Percentiles rank a stretch among this genome's conserved stretches.
Evolutionary conservation across 2,797 vertebrate genomes (phyloP).

Genomic region (Coreius guichenoti): DNA sequence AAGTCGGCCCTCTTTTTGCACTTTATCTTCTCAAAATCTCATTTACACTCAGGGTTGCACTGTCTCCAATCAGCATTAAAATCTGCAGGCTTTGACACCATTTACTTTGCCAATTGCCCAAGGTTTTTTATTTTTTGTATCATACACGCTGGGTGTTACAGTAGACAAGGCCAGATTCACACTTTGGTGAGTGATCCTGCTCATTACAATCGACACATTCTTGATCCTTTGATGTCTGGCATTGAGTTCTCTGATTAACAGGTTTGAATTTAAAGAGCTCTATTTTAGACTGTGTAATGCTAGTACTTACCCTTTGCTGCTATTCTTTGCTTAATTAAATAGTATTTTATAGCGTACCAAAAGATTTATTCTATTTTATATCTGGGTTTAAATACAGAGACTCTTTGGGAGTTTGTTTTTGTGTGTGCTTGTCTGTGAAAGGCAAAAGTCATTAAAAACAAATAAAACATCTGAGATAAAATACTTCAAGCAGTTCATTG

Average conservation of each 20-base stretch:
- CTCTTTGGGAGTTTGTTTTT: conserved; percentile 13
- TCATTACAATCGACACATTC: conserved; percentile 76
- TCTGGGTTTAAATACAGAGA: conserved; percentile 3
- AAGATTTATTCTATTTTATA: conserved; percentile 24
- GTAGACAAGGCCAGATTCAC: conserved; percentile 77
- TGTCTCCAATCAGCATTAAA: conserved; percentile 78
- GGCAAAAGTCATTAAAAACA: conserved; percentile 50
- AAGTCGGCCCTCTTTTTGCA: conserved; percentile 29
- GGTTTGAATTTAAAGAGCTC: conserved; percentile 80
- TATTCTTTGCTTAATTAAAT: conserved; percentile 47
- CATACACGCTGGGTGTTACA: conserved; percentile 78
- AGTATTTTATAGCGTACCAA: conserved; percentile 31
- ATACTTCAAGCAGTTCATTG: conserved; percentile 18
- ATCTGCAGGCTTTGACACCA: conserved; percentile 80
- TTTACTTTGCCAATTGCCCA: conserved; percentile 82
- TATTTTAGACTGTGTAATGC: conserved; percentile 75
- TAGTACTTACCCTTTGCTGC: conserved; percentile 75
- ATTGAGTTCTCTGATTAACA: conserved; percentile 84
- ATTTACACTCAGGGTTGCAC: conserved; percentile 64
- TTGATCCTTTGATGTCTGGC: conserved; percentile 79
- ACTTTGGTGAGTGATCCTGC: conserved; percentile 83
- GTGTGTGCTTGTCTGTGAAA: conserved; percentile 11
- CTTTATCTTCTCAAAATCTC: conserved; percentile 42
- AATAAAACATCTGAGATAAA: conserved; percentile 34
- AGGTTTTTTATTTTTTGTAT: conserved; percentile 67